Conservation (phyloP, 2,113 vertebrate species). For the Odobenus rosmarus region DNA sequence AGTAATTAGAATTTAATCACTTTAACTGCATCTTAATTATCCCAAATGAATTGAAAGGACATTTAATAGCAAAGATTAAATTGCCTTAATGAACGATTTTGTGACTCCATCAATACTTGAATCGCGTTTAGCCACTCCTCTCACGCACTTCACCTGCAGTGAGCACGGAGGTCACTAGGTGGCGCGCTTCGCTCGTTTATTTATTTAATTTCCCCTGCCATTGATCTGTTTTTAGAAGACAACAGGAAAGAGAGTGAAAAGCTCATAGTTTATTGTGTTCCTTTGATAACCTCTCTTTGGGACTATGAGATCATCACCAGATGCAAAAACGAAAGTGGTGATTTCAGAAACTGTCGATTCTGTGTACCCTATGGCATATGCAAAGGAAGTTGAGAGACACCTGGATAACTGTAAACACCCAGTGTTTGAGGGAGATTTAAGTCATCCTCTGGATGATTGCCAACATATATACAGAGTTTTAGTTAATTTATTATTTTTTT, state of each 20-base stretch:
- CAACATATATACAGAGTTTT: background rate
- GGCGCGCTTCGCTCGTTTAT: slow-evolving; percentile 70
- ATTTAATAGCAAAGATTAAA: slow-evolving; percentile 90
- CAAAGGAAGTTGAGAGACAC: slow-evolving; percentile 1
- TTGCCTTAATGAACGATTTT: slow-evolving; percentile 89
- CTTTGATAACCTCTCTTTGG: slow-evolving; percentile 71
- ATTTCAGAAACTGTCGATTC: slow-evolving; percentile 58
- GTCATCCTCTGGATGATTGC: background rate
- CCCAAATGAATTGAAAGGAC: slow-evolving; percentile 86
- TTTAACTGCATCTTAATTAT: slow-evolving; percentile 89
- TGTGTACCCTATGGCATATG: background rate
- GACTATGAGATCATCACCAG: slow-evolving; percentile 60
- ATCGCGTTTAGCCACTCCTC: slow-evolving; percentile 44
- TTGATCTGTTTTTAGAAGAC: slow-evolving; percentile 59
- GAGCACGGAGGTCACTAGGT: slow-evolving; percentile 68
- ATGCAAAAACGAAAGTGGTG: slow-evolving; percentile 59
- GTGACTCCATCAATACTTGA: slow-evolving; percentile 86
- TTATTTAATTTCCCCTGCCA: slow-evolving; percentile 45
- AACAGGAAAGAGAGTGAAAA: slow-evolving; percentile 67
- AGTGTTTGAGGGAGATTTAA: background rate
- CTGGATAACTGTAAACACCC: background rate
- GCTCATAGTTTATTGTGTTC: slow-evolving; percentile 55
- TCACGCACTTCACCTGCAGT: background rate
- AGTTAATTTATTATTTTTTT: slow-evolving; percentile 32
- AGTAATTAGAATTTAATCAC: slow-evolving; percentile 89